phyloP scores from a whole-genome alignment of 2,113 vertebrate genomes.

The Halichoerus grypus region DNA sequence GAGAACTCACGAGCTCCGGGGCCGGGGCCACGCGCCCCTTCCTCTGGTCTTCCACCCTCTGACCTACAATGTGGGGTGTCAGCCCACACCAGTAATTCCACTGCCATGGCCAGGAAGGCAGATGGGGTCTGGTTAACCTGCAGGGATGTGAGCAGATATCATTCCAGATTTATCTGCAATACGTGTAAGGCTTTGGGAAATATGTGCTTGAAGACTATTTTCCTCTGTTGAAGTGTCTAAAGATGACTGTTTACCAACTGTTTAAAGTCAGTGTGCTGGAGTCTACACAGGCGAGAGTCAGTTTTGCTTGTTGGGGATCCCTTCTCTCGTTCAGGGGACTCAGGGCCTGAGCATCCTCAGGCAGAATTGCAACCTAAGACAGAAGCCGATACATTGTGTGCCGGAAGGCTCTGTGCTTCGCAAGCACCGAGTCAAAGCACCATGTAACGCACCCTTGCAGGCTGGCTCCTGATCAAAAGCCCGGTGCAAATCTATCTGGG shows the following conservation, averaged over 20 bases:
- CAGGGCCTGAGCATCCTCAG: background rate
- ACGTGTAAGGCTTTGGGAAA: background rate
- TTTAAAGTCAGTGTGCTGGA: too few species aligned
- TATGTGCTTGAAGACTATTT: fast-evolving
- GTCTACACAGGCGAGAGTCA: fast-evolving
- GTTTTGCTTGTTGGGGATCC: too few species aligned
- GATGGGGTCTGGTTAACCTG: fast-evolving
- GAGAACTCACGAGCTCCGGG: background rate
- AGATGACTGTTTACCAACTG: background rate
- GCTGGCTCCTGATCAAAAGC: fast-evolving
- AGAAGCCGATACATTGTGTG: fast-evolving
- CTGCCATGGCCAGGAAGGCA: fast-evolving
- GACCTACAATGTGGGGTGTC: background rate
- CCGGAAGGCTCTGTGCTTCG: fast-evolving
- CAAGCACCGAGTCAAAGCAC: fast-evolving
- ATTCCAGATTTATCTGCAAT: fast-evolving
- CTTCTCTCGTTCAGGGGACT: fast-evolving
- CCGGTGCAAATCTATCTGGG: fast-evolving
- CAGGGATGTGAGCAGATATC: fast-evolving
- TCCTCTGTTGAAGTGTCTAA: too few species aligned
- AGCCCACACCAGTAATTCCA: too few species aligned
- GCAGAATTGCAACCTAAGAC: background rate
- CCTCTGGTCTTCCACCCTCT: background rate
- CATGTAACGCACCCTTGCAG: fast-evolving
- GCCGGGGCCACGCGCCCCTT: fast-evolving